Conservation (phyloP, 64 coral and sea anemone species). For the Actinia tenebrosa region DNA sequence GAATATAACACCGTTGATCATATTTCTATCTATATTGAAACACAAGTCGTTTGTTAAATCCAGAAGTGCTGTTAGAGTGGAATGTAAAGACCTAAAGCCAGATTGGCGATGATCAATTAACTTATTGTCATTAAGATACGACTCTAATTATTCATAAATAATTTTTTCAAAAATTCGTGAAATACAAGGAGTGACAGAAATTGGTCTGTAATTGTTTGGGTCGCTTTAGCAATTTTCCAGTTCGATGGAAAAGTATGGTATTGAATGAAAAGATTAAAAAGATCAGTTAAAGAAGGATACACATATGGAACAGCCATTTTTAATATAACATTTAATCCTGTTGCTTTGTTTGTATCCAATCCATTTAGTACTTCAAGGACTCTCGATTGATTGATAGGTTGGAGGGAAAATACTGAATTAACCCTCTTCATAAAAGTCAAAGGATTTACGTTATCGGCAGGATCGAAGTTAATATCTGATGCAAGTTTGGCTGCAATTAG, state of each 20-base stretch:
- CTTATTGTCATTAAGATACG: neutral
- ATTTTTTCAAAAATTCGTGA: neutral
- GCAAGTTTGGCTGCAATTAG: too few relatives aligned
- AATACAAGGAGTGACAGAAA: neutral
- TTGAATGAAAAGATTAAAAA: neutral
- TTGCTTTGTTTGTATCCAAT: slow-evolving; percentile 32
- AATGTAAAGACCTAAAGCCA: neutral
- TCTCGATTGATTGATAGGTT: too few relatives aligned
- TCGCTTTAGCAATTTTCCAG: slow-evolving; percentile 35
- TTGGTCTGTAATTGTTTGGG: neutral
- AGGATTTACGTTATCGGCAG: too few relatives aligned
- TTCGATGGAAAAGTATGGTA: neutral
- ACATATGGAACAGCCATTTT: slow-evolving; percentile 41
- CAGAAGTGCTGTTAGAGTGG: neutral
- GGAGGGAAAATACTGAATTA: too few relatives aligned
- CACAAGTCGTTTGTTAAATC: neutral
- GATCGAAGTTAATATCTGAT: too few relatives aligned
- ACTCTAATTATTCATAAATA: neutral
- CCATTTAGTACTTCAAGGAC: too few relatives aligned
- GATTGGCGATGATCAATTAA: neutral
- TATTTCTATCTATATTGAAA: slow-evolving; percentile 16
- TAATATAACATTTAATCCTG: slow-evolving; percentile 8
- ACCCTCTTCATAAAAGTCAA: too few relatives aligned
- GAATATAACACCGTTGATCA: slow-evolving; percentile 17
- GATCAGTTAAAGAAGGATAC: neutral